A percentile compares a stretch with the other conserved stretches of the same genome.
These are phyloP conservation scores for Sinocyclocheilus rhinocerous DNA, from an alignment of 2,113 vertebrate species.

Conservation along the genomic window DNA sequence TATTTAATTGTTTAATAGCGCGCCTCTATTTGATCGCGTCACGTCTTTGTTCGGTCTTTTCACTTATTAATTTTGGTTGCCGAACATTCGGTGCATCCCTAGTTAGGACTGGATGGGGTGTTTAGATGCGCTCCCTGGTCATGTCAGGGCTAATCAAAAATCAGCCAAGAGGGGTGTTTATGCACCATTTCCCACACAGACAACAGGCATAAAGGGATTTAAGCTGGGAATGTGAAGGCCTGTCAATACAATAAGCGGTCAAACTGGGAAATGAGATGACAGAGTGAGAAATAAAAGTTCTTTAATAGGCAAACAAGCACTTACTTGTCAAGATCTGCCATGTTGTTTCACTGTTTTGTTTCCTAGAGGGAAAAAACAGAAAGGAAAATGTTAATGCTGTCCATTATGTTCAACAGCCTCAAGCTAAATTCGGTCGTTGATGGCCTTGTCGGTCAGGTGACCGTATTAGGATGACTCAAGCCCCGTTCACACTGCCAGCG, in stretches of 20 bases:
- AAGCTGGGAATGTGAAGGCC: neutral
- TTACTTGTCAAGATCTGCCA: constrained; percentile 99
- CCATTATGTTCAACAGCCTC: neutral
- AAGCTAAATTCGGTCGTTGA: neutral
- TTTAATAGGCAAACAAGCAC: constrained; percentile 63
- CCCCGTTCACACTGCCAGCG: no score
- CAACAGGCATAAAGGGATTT: neutral
- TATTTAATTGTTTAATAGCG: no score
- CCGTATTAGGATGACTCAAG: neutral
- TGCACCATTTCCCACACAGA: neutral
- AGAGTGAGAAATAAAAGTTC: neutral
- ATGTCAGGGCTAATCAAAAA: neutral
- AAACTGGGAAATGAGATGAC: neutral
- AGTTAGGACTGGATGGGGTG: neutral
- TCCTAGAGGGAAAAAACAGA: constrained; percentile 52
- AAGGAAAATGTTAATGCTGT: constrained; percentile 17
- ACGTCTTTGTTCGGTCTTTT: no score
- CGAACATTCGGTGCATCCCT: no score
- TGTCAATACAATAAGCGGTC: neutral
- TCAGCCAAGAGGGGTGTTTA: neutral
- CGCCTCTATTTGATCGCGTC: no score
- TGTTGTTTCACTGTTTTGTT: constrained; percentile 70
- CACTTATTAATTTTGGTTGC: no score
- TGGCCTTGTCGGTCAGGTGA: neutral
- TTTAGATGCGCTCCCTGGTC: neutral